Evolutionary conservation across 2,888 invertebrate species (phyloP).

Genomic region (Beris chalybata): DNA sequence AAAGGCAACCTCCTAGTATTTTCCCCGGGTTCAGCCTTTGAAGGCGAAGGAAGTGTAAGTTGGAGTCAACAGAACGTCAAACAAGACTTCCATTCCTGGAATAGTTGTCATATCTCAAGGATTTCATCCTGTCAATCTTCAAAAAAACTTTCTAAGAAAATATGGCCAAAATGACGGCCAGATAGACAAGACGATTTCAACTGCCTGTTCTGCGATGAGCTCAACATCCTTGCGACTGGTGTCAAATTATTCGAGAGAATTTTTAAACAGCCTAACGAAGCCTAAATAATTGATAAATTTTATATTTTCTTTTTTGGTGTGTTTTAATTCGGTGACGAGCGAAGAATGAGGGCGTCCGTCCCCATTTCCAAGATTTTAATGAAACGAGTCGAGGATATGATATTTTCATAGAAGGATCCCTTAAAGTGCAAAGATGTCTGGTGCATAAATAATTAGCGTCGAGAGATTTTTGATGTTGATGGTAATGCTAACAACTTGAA

Average conservation of each 20-base stretch:
- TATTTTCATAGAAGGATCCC: slow-evolving; percentile 3
- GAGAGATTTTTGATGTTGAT: slow-evolving; percentile 12
- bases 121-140: not conserved
- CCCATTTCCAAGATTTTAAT: too few relatives aligned
- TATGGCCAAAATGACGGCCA: not conserved
- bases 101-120: not conserved
- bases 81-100: not conserved
- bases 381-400: too few relatives aligned
- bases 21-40: too few relatives aligned
- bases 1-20: too few relatives aligned
- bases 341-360: not conserved
- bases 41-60: too few relatives aligned
- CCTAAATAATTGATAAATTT: slow-evolving; percentile 42
- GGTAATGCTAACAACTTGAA: not conserved
- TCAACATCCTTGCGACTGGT: slow-evolving; percentile 3
- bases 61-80: too few relatives aligned
- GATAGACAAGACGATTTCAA: not conserved
- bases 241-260: slow-evolving; percentile 40
- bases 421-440: slow-evolving; percentile 28
- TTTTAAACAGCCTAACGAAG: slow-evolving; percentile 43
- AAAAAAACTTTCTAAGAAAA: not conserved
- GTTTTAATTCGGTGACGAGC: slow-evolving; percentile 9
- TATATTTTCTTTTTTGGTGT: slow-evolving; percentile 31
- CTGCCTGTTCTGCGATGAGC: not conserved
- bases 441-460: slow-evolving; percentile 19